Conservation (phyloP, 2,113 vertebrate species). For the Glaucidium brasilianum region DNA sequence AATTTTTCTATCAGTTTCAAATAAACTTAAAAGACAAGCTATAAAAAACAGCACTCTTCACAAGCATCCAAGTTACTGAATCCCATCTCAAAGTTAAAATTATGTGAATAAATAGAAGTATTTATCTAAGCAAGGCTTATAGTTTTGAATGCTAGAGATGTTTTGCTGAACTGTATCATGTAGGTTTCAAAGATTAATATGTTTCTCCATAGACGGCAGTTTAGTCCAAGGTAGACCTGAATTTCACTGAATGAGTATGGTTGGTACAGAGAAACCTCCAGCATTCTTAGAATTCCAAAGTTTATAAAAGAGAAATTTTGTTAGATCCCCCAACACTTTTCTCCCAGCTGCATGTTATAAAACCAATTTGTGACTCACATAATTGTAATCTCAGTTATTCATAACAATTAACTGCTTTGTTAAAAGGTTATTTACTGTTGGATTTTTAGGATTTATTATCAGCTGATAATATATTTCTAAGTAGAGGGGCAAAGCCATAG, state of each 20-base stretch:
- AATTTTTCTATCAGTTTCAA: not conserved
- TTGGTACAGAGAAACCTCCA: not conserved
- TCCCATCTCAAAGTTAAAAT: not conserved
- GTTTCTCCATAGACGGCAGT: not conserved
- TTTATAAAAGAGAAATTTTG: not conserved
- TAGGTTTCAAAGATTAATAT: not conserved
- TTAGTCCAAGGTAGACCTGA: not conserved
- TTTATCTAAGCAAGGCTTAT: not conserved
- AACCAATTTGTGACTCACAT: not conserved
- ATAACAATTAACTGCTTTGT: not conserved
- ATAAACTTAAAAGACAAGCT: not conserved
- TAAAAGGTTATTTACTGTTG: conserved; percentile 1
- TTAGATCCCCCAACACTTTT: not conserved
- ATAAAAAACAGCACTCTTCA: not conserved
- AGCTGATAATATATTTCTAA: not conserved
- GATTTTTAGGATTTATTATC: not conserved
- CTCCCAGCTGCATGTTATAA: not conserved
- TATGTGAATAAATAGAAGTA: not conserved
- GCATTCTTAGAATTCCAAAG: not conserved
- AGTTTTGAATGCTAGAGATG: not conserved
- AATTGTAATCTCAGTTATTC: not conserved
- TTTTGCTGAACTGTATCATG: not conserved
- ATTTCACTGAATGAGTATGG: not conserved
- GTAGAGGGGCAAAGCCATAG: not conserved
- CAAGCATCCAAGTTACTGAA: not conserved